Evolutionary conservation across 2,113 vertebrate genomes (phyloP), one percentile per base, ranked within the genome.

Genomic region (Oryctolagus cuniculus): DNA sequence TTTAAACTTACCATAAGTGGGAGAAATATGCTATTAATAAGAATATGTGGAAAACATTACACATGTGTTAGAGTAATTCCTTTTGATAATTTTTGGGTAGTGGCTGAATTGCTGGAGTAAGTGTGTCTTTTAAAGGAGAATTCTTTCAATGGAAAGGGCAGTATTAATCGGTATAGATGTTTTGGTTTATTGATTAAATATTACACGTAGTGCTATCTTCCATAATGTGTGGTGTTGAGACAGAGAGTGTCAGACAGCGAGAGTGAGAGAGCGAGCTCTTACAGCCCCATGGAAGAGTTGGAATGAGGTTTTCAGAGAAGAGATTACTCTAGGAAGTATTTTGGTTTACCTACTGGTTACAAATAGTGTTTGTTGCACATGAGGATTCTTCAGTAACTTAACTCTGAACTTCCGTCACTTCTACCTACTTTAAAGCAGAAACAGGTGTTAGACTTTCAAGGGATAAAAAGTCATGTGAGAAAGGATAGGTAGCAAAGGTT

Each of bases 361-460:
- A 51, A 89, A 22, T 19, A 58, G 11, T 27, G 22, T 89, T 80
- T 58, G 24, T 5, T 17, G 3, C 21, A n/a, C 53, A 16, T 29
- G 31, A 89, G 53, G 36, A 38, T 72, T 72, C 17, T 22, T 12
- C 61, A 80, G 8, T 69, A 51, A 70, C 83, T 10, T 69, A 85
- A 74, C 13, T 85, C 38, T 55, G 67, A 82, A 83, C 63, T 77
- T 4, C 25, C 21, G 85, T 67, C 25, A 58, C 51, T 67, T 85
- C 53, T 90, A 69, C 15, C 12, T 64, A 63, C 66, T 90, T 87
- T 75, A 88, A 67, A 89, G 51, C 22, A 86, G 51, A 87, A 72
- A 72, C 29, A 55, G 53, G 2, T 78, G 13, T 64, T 78, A 58
- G 24, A 64, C 74, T 64, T 86, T n/a, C 36, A 9, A 86, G 53